phyloP scores from a whole-genome alignment of 2,113 vertebrate genomes.

The Phalacrocorax aristotelis region DNA sequence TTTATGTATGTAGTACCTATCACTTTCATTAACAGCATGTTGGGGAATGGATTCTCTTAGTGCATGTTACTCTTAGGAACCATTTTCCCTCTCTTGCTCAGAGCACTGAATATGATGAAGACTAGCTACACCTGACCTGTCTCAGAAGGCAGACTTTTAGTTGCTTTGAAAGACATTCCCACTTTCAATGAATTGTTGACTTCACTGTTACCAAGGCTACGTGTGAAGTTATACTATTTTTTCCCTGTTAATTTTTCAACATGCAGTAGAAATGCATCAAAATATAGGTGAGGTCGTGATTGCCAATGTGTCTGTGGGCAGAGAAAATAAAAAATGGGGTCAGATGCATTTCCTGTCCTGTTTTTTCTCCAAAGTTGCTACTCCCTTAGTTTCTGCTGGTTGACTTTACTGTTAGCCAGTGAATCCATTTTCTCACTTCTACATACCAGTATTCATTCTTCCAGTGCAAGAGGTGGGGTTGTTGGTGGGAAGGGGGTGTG shows the following conservation, averaged over 20 bases:
- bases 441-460: neutral
- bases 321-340: neutral
- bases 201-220: neutral
- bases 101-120: neutral
- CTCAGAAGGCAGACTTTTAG: neutral
- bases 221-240: neutral
- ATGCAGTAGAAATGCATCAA: neutral
- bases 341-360: neutral
- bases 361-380: neutral
- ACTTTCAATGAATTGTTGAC: neutral
- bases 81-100: neutral
- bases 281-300: neutral
- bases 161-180: neutral
- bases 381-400: neutral
- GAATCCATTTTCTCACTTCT: neutral
- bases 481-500: fast-evolving
- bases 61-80: neutral
- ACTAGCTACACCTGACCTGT: neutral
- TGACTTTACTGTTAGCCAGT: neutral
- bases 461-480: neutral
- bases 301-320: neutral
- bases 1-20: neutral
- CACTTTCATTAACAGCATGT: neutral
- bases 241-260: neutral
- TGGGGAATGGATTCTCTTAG: neutral